Base-by-base conservation (phyloP, 2,113 vertebrate genomes). In the Perognathus longimembris region DNA sequence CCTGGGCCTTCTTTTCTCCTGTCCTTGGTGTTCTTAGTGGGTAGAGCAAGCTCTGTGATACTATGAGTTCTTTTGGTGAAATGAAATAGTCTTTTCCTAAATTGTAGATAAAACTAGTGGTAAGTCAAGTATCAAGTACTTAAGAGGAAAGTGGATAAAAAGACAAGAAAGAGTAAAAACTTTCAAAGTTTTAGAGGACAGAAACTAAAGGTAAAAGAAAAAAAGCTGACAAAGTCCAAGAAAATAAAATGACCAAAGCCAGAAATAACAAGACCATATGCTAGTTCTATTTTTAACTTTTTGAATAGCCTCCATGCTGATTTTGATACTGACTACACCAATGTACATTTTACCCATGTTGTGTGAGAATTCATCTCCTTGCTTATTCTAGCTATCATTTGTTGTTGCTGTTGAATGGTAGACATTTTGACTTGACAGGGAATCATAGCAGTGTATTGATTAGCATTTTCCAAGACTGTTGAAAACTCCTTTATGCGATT, bases 31-130 rank as follows among this genome's bases (percentile, higher is more conserved):
- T 14, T 80, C 28, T 84, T 38, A 11, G 9, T 57, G 28, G 85
- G 6, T 54, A 24, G 17, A 66, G 4, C 3, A 7, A 34, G 40
- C 85, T 7, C 8, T 94, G 0, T 75, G 45, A 45, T 75, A 71
- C 1, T 30, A 0, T 42, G 75, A 77, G 2, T 26, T 79, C 12
- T 92, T 90, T 75, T 71, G 10, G 40, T 90, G 24, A 38, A 84
- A 28, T 17, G 80, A 94, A 85, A 3, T 73, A 75, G 45, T 90
- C 2, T 94, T 74, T 84, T 63, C 45, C 81, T 50, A 79, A 92
- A 83, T 59, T 73, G 17, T 12, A 90, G 24, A 11, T 77, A 28
- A 91, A 83, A n/a, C 26, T 28, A 54, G 78, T 69, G 45, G 79
- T 92, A 82, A 36, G 10, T 66, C 1, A 36, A 7, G 45, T 78